Evolutionary conservation across 2,113 vertebrate species (phyloP).

Genomic region (Oryctolagus cuniculus): DNA sequence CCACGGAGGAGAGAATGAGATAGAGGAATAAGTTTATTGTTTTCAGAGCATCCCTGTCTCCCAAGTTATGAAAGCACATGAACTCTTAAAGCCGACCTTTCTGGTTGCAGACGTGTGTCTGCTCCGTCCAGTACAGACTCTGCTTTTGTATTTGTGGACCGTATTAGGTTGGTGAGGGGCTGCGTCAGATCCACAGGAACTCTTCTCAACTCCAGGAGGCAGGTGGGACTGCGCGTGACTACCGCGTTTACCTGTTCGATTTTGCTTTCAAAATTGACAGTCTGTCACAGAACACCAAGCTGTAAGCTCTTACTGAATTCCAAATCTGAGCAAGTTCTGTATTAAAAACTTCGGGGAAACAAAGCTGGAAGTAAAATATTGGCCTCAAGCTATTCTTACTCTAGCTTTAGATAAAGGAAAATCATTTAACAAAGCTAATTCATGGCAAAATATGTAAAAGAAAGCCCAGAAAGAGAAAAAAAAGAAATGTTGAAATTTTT

Average conservation of each 20-base stretch:
- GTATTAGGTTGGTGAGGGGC: not conserved
- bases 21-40: not conserved
- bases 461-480: not conserved
- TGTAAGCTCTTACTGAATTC: not conserved
- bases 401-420: not conserved
- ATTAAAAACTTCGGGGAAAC: conserved; percentile 16
- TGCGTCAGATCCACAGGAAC: not conserved
- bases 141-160: not conserved
- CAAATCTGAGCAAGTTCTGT: not conserved
- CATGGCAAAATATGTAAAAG: not conserved
- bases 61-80: not conserved
- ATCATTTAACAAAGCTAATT: conserved; percentile 14
- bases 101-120: not conserved
- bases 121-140: not conserved
- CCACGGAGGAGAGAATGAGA: not conserved
- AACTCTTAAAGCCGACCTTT: not conserved
- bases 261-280: conserved; percentile 6
- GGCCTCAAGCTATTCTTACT: not conserved
- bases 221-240: not conserved
- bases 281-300: not conserved
- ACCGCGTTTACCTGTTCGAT: not conserved
- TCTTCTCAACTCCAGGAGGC: not conserved
- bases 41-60: not conserved
- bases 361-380: conserved; percentile 9
- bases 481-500: not conserved